Base-by-base conservation (phyloP, 53 echinoderm and acorn worm genomes). In the Patiria pectinifera region DNA sequence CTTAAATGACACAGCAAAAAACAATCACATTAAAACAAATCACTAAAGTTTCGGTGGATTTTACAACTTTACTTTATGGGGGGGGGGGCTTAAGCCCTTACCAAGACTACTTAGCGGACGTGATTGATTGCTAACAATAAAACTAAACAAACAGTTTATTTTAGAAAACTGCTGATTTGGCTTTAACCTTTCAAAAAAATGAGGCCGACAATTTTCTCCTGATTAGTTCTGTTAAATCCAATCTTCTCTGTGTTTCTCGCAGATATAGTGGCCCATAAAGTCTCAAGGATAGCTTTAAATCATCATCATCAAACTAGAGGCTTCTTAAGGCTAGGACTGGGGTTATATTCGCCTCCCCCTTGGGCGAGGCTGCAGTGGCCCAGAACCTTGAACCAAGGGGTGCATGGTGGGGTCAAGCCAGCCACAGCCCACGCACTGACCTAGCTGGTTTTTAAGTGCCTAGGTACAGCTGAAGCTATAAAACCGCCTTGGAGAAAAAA, bases 261-360 rank as follows among this genome's bases (percentile, higher is more conserved):
- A 70, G 23, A 74, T 66, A 74, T 9, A 74, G 24, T 74, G 3
- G 13, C 15, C 47, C 48, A 79, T 79, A 86, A 86, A 48, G 26
- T 75, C 19, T 75, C 86, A 86, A 72, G 22, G 86, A 71, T n/a
- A 48, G 26, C 86, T 75, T 22, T 74, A 86, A 86, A 86, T 86
- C 75, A 86, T 8, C 45, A 25, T 85, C 66, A 21, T 35, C 35
- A 35, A 35, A 15, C 4, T 3, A 79, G 53, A 53, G 0, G 53
- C 53, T 53, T 53, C 35, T 35, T 35, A 35, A 35, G 78, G 45
- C 26, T 35, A n/a, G 26, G 78, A 26, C 26, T 21, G 70, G 70
- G 70, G 35, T 35, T 35, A 35, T 78, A 6, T 78, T n/a, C 78
- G 6, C 21, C 10, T 78, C 78, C 80, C 80, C 11, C 5, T 46